Base-by-base conservation (phyloP, 2,113 vertebrate genomes). In the Nettapus auritus region DNA sequence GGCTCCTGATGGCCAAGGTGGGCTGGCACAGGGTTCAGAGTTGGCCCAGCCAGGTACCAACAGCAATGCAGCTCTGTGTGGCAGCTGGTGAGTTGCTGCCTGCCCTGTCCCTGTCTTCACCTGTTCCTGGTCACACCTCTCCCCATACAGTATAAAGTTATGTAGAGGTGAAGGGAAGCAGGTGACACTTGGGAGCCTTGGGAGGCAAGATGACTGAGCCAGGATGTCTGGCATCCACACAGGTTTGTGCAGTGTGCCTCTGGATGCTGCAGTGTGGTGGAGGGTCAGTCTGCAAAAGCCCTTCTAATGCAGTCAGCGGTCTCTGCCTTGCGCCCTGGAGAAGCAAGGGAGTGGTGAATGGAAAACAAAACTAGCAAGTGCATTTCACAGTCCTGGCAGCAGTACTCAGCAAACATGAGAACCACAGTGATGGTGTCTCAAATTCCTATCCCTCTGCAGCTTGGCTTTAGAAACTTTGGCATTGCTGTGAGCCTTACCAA, bases 371-470 rank as follows among this genome's bases (percentile, higher is more conserved):
- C 83, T 5, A 76, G 77, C 69, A 67, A 90, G 68, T 36, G 62
- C 83, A 46, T 95, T 92, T 84, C 92, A 66, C 90, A 87, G 22
- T 71, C 53, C 73, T 92, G 94, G 86, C 93, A 93, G 85, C 78
- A 52, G 36, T 1, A 16, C 64, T 86, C 5, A 0, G 29, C 85
- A 66, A 57, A 69, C 56, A 40, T 25, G 36, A 18, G 71, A 77
- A 20, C 55, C 3, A 0, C 88, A 68, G 7, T 7, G 76, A 17
- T 38, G 73, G 66, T 64, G n/a, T n/a, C 79, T 95, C 60, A n/a
- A 42, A 42, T 70, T 77, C 68, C 36, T 88, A 64, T 83, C 82
- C 62, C 38, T 44, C 52, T 34, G 63, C 82, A 86, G 68, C 69
- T 60, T 76, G 74, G 53, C 77, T 59, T 84, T 23, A 82, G 93